Evolutionary conservation across 2,888 invertebrate genomes (phyloP), one percentile per base, ranked within the genome.

Genomic region (Eledone cirrhosa): DNA sequence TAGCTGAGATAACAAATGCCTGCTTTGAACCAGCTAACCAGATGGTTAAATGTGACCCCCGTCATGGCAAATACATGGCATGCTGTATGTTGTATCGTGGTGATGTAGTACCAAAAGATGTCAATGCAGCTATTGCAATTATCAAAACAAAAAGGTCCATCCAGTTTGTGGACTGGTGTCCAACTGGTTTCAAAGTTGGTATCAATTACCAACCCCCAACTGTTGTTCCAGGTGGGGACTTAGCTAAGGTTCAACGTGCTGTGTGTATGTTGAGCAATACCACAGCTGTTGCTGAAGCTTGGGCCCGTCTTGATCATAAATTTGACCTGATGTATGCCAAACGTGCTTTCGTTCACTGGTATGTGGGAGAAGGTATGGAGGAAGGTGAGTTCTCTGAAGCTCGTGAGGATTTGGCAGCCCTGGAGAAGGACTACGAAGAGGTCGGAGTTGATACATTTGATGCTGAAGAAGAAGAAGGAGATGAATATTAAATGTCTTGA

Each of bases 1-100:
- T 85, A 67, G 85, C 95, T 48, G 97, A 97, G 91, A 97, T 97
- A 91, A 97, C 97, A 89, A 96, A 96, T 90, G 95, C 96, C 29
- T 97, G 97, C 91, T 81, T 95, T 94, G 41, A 96, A 94, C 91
- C 95, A 88, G 94, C 94, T 85, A 95, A 95, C 91, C 96, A 96
- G 92, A 95, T 96, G 96, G 96, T 96, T 0, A 94, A 94, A 86
- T 95, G 96, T 78, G 86, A 85, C 75, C 86, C 85, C 19, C 83
- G 84, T 24, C 86, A 88, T 79, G 89, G 87, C 53, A 86, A 87
- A 85, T 95, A 95, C 89, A 95, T 97, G 97, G 97, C 97, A 24
- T 97, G 96, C 91, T 97, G 97, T 92, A 95, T 97, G 94, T 92
- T 97, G 92, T 97, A 97, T 93, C 88, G 97, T 88, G 97, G 97